phyloP scores from a whole-genome alignment of 2,797 vertebrate species.

The Choloepus didactylus region DNA sequence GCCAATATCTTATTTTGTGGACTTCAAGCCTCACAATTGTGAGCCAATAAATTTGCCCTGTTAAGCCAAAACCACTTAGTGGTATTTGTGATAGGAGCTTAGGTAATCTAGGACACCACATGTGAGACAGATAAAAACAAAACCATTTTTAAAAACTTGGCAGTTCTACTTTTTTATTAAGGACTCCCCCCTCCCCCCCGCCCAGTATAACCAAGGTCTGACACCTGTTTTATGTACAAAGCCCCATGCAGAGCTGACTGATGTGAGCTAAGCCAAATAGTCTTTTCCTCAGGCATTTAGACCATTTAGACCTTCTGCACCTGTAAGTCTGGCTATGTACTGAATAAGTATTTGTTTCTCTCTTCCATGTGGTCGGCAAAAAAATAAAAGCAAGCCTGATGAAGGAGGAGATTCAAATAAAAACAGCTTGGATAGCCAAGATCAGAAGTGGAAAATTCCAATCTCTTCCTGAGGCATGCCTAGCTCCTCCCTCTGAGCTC shows the following conservation, averaged over 20 bases:
- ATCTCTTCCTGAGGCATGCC: not conserved
- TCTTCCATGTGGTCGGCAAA: constrained; percentile 1
- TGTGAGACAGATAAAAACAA: not conserved
- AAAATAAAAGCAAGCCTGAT: not conserved
- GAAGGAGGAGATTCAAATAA: not conserved
- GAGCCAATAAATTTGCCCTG: too few species aligned
- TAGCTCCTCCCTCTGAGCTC: too few species aligned
- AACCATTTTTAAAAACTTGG: not conserved
- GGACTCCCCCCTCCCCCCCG: too few species aligned
- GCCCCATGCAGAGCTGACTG: not conserved
- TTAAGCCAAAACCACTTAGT: too few species aligned
- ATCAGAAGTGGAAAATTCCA: not conserved
- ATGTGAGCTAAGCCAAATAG: not conserved
- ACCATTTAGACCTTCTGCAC: not conserved
- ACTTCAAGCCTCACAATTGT: too few species aligned
- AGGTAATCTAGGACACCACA: too few species aligned
- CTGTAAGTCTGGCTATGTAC: not conserved
- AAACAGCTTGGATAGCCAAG: not conserved
- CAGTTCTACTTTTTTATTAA: not conserved
- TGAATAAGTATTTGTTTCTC: constrained; percentile 47
- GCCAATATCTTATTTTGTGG: too few species aligned
- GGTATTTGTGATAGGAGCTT: too few species aligned
- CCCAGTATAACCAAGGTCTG: fast-evolving
- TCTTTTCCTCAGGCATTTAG: not conserved
- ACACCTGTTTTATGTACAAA: fast-evolving